Evolutionary conservation across 2,113 vertebrate genomes (phyloP).

Genomic region (Chauna torquata): DNA sequence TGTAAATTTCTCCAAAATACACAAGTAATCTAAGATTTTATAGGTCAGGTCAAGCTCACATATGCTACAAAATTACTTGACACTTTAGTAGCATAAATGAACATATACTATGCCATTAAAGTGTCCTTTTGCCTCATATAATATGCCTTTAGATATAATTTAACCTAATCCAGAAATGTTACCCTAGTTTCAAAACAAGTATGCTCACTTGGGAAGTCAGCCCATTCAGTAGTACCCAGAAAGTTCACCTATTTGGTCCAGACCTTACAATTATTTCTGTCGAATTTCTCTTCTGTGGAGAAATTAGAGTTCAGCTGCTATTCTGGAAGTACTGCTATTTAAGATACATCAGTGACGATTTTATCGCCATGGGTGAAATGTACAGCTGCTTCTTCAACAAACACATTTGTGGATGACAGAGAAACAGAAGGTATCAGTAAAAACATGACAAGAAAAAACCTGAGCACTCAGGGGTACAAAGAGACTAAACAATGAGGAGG

Average conservation of each 20-base stretch:
- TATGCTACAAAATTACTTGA: not conserved
- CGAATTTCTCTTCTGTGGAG: not conserved
- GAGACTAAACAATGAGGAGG: slow-evolving; percentile 31
- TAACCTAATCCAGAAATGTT: not conserved
- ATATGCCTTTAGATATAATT: not conserved
- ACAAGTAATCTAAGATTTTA: not conserved
- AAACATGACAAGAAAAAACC: not conserved
- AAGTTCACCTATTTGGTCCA: not conserved
- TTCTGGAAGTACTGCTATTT: not conserved
- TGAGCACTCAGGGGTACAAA: not conserved
- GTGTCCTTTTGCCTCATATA: not conserved
- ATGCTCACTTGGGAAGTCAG: not conserved
- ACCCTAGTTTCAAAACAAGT: not conserved
- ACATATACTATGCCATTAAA: not conserved
- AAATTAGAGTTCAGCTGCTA: not conserved
- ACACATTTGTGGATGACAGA: not conserved
- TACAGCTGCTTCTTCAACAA: not conserved
- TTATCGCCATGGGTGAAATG: not conserved
- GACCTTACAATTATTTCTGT: not conserved
- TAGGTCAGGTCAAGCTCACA: not conserved
- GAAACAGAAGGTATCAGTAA: slow-evolving; percentile 9
- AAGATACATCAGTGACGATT: not conserved
- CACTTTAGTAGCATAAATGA: not conserved
- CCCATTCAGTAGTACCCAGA: not conserved
- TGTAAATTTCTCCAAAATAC: not conserved